A percentile compares a stretch with the other conserved stretches of the same genome.
phyloP scores from a whole-genome alignment of 2,113 vertebrate species.

The Corydoras sp. region DNA sequence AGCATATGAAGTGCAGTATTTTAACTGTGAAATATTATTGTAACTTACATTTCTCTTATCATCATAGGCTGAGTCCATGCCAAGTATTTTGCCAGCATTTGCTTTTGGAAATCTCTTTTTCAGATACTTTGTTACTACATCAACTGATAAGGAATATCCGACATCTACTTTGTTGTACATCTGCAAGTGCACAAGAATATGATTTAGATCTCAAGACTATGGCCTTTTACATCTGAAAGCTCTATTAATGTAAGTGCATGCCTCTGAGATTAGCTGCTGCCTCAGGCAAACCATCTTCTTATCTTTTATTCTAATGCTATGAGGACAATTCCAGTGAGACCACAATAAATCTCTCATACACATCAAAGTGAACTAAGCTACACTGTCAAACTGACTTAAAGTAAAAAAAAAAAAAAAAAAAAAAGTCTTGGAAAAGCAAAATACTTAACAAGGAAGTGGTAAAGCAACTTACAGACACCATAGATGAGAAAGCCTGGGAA shows the following conservation, averaged over 20 bases:
- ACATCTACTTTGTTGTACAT: conserved; percentile 73
- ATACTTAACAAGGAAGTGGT: background rate
- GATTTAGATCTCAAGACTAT: conserved; percentile 40
- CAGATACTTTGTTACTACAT: conserved; percentile 69
- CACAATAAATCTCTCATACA: conserved; percentile 38
- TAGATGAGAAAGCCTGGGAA: conserved; percentile 76
- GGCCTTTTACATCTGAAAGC: conserved; percentile 33
- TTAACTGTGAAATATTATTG: background rate
- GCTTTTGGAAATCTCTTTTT: conserved; percentile 76
- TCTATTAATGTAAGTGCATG: conserved; percentile 38
- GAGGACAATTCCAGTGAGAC: conserved; percentile 19
- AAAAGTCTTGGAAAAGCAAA: background rate
- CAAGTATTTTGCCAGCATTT: conserved; percentile 72
- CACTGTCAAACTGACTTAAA: background rate
- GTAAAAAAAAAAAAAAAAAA: conserved; percentile 2
- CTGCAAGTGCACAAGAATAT: conserved; percentile 61
- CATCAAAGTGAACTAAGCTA: conserved; percentile 24
- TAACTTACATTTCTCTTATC: conserved; percentile 71
- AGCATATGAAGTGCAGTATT: no score
- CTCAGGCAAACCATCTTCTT: conserved; percentile 33
- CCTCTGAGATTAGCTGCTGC: conserved; percentile 34
- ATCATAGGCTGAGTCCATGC: conserved; percentile 74
- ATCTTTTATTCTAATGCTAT: conserved; percentile 44
- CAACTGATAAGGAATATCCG: conserved; percentile 67
- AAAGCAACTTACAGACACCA: conserved; percentile 76